Evolutionary conservation across 2,113 vertebrate species (phyloP), one percentile per base, ranked within the genome.

Genomic region (Plectropomus leopardus): DNA sequence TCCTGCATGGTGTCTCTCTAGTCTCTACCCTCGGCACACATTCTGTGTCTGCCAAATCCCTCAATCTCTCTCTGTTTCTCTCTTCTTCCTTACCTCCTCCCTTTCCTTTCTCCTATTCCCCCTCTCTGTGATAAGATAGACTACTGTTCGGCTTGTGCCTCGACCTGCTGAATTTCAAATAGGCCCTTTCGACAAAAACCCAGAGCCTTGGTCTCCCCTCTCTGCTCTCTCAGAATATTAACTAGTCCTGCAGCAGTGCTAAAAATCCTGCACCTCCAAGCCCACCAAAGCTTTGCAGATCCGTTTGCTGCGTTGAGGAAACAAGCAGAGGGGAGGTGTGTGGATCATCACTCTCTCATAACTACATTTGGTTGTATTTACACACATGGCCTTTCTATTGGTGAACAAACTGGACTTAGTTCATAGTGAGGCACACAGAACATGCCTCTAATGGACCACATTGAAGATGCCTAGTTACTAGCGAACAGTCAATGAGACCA

Each of bases 121-220:
- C 84, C 72, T 69, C 74, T 47, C 86, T 78, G 82, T 81, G 91
- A 93, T 93, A 90, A 93, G 83, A 88, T 72, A 90, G 87, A 90
- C 90, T 78, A 76, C 74, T 90, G 88, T 89, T 91, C 78, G 14
- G 64, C 72, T 90, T 79, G 80, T 85, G 85, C 84, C 67, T 86
- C 75, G 32, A 84, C 87, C 89, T 88, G 82, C 89, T 89, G 93
- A 91, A 94, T 94, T 93, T 89, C 88, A 94, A 94, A 86, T 26
- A 91, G 88, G 69, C 54, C 78, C 74, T 74, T 88, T 86, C 69
- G 60, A 91, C 82, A 89, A 85, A 86, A 87, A 77, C 72, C 47
- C 67, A 71, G 67, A 89, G 79, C 86, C 58, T 28, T 24, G 59
- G 86, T 73, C 82, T 92, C 76, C 74, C 55, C 59, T 86, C 53